These are phyloP conservation scores for Spatulosminthurus flaviceps DNA, from an alignment of 2,888 invertebrate genomes.

Conservation along the genomic window DNA sequence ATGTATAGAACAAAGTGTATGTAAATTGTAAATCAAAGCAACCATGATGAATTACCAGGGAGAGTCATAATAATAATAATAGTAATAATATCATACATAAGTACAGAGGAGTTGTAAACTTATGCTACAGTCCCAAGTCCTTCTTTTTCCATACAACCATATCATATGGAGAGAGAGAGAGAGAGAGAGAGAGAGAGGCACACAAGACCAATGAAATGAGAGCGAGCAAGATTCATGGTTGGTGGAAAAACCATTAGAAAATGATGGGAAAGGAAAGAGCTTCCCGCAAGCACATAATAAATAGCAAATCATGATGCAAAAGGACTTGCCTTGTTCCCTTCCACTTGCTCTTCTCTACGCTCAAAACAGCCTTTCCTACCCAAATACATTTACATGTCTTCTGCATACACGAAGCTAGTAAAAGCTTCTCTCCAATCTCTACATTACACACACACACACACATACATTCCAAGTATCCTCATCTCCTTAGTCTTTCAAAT, in stretches of 20 bases:
- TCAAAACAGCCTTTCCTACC: not conserved
- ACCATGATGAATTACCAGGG: constrained; percentile 20
- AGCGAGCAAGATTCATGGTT: constrained; percentile 41
- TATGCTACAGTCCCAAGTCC: not conserved
- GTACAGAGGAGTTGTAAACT: constrained; percentile 16
- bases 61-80: constrained; percentile 20
- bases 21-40: constrained; percentile 42
- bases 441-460: too few relatives aligned
- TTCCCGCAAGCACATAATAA: constrained; percentile 40
- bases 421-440: too few relatives aligned
- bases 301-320: constrained; percentile 41
- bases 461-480: too few relatives aligned
- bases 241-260: constrained; percentile 38
- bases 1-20: not conserved
- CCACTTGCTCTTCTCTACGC: not conserved
- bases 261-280: constrained; percentile 33
- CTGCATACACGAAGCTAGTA: not conserved
- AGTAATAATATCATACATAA: too few relatives aligned
- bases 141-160: not conserved
- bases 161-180: not conserved
- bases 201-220: constrained; percentile 35
- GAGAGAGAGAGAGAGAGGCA: too few relatives aligned
- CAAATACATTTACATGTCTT: not conserved
- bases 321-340: constrained; percentile 26
- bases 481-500: too few relatives aligned